Conservation (phyloP, 2,888 invertebrate genomes). For the Drosophila demipolita region DNA sequence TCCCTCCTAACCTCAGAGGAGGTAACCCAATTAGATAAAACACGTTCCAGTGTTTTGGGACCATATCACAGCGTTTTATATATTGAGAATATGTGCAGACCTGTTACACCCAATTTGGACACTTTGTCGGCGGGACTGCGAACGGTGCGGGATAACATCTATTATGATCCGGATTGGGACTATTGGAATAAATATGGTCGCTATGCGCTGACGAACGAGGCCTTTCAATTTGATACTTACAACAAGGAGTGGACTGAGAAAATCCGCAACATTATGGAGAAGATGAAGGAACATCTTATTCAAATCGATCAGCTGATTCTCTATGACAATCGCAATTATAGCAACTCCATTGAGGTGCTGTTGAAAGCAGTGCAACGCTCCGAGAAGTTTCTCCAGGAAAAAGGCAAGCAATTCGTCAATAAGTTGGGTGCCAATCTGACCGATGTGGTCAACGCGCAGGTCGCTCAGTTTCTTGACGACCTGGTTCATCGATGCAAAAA, state of each 20-base stretch:
- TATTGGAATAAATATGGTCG: slow-evolving; percentile 3
- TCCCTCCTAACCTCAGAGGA: slow-evolving; percentile 24
- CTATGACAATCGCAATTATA: slow-evolving; percentile 43
- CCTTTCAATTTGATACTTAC: slow-evolving; percentile 25
- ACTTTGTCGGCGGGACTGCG: background rate
- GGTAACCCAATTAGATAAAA: background rate
- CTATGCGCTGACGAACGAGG: slow-evolving; percentile 27
- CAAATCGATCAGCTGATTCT: slow-evolving; percentile 44
- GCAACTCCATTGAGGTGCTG: slow-evolving; percentile 14
- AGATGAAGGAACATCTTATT: slow-evolving; percentile 11
- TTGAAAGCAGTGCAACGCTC: slow-evolving; percentile 17
- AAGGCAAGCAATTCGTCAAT: slow-evolving; percentile 32
- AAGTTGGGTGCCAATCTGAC: slow-evolving; percentile 39
- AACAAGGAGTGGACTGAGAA: slow-evolving; percentile 9
- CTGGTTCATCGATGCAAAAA: slow-evolving; percentile 5
- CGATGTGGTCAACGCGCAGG: slow-evolving; percentile 6
- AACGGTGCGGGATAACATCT: background rate
- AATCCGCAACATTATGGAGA: slow-evolving; percentile 2
- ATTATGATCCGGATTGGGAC: background rate
- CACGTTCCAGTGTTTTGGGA: slow-evolving; percentile 6
- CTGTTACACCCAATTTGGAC: slow-evolving; percentile 19
- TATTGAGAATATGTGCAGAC: slow-evolving; percentile 22
- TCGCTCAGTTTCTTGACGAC: slow-evolving; percentile 16
- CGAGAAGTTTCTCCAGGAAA: slow-evolving; percentile 20
- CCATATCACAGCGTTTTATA: slow-evolving; percentile 39